Conservation (phyloP, 35 echinoderm and acorn worm species). For the Ophiothrix spiculata region DNA sequence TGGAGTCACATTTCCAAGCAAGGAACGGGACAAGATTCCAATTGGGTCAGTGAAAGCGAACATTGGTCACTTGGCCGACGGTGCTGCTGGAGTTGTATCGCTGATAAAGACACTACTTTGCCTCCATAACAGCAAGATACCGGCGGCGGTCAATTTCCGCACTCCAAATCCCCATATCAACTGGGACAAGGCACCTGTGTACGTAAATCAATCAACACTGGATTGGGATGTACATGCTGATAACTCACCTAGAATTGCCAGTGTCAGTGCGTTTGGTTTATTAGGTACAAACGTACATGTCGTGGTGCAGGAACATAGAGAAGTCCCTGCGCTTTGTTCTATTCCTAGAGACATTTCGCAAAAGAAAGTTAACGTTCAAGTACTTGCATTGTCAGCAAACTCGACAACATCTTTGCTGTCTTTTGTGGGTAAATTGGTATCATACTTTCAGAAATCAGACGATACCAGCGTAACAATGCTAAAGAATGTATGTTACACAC, state of each 20-base stretch:
- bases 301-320: not conserved
- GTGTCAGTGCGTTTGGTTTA: not conserved
- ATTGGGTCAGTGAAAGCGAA: not conserved
- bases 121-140: not conserved
- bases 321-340: not conserved
- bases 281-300: constrained; percentile 5
- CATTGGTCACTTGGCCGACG: not conserved
- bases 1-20: not conserved
- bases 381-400: constrained; percentile 8
- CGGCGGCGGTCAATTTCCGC: not conserved
- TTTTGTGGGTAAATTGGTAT: not conserved
- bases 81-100: not conserved
- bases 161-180: not conserved
- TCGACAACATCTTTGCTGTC: not conserved
- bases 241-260: not conserved
- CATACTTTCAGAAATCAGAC: not conserved
- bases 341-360: not conserved
- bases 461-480: not conserved
- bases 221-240: not conserved
- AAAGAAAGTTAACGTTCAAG: not conserved
- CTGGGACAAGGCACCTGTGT: not conserved
- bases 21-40: not conserved
- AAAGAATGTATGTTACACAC: not conserved
- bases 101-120: not conserved
- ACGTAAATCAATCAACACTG: not conserved